phyloP scores from a whole-genome alignment of 2,888 invertebrate genomes.

The Ophion ventricosus region DNA sequence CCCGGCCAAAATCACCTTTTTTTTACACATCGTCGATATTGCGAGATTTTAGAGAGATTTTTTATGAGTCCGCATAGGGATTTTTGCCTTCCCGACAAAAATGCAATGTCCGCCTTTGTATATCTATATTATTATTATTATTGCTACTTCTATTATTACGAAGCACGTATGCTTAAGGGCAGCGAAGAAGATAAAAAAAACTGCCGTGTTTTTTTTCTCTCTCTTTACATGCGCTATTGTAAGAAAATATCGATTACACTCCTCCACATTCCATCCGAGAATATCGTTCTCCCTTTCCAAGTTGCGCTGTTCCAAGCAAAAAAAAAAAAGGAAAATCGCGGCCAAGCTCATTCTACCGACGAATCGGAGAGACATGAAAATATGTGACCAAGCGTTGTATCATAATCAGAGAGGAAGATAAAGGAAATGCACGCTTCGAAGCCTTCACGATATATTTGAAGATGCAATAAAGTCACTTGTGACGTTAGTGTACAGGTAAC shows the following conservation, averaged over 20 bases:
- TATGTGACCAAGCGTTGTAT: slow-evolving; percentile 42
- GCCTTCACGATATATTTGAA: slow-evolving; percentile 37
- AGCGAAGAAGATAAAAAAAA: slow-evolving; percentile 18
- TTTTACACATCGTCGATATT: slow-evolving; percentile 34
- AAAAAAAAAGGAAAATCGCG: neutral
- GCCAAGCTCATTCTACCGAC: slow-evolving; percentile 11
- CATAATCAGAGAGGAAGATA: slow-evolving; percentile 38
- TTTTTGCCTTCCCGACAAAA: slow-evolving; percentile 6
- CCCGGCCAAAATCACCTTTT: slow-evolving; percentile 55
- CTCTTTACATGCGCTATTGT: slow-evolving; percentile 55
- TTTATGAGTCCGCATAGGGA: slow-evolving; percentile 55
- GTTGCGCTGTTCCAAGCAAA: slow-evolving; percentile 27
- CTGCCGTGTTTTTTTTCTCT: slow-evolving; percentile 30
- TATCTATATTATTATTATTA: slow-evolving; percentile 57
- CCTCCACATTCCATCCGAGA: slow-evolving; percentile 23
- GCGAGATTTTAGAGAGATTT: slow-evolving; percentile 15
- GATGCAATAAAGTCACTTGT: slow-evolving; percentile 59
- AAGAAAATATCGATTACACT: slow-evolving; percentile 41
- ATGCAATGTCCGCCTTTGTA: slow-evolving; percentile 55
- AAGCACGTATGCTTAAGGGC: slow-evolving; percentile 32
- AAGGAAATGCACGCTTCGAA: slow-evolving; percentile 46
- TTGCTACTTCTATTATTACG: slow-evolving; percentile 11
- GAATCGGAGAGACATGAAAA: slow-evolving; percentile 4
- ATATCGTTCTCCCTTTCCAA: slow-evolving; percentile 33
- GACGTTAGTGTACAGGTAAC: slow-evolving; percentile 42